Conservation (phyloP, 2,797 vertebrate genomes). For the Hipposideros larvatus region DNA sequence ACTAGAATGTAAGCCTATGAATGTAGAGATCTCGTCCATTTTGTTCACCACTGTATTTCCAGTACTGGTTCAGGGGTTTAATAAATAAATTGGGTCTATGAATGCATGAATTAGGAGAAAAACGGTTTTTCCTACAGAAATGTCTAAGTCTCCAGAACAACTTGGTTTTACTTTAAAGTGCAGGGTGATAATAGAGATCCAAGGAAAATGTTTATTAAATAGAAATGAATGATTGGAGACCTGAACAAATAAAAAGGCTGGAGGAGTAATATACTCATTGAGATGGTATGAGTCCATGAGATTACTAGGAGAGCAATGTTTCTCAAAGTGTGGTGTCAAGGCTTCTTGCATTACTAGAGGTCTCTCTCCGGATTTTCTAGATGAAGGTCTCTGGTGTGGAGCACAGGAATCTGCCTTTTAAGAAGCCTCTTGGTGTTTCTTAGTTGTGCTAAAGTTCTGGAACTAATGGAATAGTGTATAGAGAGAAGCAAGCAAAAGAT, state of each 20-base stretch:
- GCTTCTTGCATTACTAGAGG: not conserved
- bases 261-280: not conserved
- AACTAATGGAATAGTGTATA: not conserved
- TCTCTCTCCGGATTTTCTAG: not conserved
- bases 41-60: not conserved
- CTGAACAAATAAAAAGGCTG: not conserved
- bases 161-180: not conserved
- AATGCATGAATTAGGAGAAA: not conserved
- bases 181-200: not conserved
- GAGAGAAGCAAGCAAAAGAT: not conserved
- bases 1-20: not conserved
- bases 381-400: not conserved
- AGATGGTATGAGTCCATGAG: not conserved
- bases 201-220: not conserved
- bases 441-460: not conserved
- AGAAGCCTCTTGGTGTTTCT: not conserved
- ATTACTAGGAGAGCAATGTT: not conserved
- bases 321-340: not conserved
- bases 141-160: not conserved
- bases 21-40: not conserved
- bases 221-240: not conserved
- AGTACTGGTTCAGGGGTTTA: not conserved
- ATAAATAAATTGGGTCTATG: not conserved
- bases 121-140: not conserved
- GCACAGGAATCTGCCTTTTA: not conserved